These are phyloP conservation scores for Porites lutea DNA, from an alignment of 64 coral and sea anemone species.

Conservation along the genomic window DNA sequence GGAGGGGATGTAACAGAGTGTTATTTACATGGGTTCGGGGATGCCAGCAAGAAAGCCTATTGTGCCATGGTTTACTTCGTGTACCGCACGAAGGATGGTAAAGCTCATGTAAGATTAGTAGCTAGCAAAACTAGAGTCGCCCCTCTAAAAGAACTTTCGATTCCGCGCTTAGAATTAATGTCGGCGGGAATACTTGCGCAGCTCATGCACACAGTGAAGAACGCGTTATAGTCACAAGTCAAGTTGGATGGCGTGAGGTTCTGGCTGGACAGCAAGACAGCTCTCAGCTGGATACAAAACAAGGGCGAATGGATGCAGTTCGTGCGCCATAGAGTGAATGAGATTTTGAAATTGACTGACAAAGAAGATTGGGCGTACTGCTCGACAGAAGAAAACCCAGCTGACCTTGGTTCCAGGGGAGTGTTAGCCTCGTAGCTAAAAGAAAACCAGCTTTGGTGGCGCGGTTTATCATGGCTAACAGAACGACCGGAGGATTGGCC, in stretches of 20 bases:
- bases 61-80: conserved; percentile 28
- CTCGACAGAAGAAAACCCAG: neutral
- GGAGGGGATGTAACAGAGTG: neutral
- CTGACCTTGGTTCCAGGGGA: conserved; percentile 41
- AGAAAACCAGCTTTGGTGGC: conserved; percentile 1
- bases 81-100: neutral
- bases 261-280: conserved; percentile 38
- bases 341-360: neutral
- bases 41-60: conserved; percentile 7
- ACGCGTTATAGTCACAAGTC: neutral
- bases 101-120: conserved; percentile 2
- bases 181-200: conserved; percentile 31
- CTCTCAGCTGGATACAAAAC: conserved; percentile 25
- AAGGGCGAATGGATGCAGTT: conserved; percentile 34
- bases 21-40: neutral
- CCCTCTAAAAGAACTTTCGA: conserved; percentile 11
- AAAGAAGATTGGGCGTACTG: neutral
- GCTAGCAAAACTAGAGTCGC: conserved; percentile 4
- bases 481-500: conserved; percentile 8
- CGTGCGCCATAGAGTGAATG: conserved; percentile 31
- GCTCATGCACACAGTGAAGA: conserved; percentile 20
- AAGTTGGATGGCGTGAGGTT: neutral
- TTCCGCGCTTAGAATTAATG: conserved; percentile 33
- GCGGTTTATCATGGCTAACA: conserved; percentile 2
- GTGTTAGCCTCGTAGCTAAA: neutral